These are phyloP conservation scores for Solenopsis fugax DNA, from an alignment of 1,140 invertebrate species.

Conservation along the genomic window DNA sequence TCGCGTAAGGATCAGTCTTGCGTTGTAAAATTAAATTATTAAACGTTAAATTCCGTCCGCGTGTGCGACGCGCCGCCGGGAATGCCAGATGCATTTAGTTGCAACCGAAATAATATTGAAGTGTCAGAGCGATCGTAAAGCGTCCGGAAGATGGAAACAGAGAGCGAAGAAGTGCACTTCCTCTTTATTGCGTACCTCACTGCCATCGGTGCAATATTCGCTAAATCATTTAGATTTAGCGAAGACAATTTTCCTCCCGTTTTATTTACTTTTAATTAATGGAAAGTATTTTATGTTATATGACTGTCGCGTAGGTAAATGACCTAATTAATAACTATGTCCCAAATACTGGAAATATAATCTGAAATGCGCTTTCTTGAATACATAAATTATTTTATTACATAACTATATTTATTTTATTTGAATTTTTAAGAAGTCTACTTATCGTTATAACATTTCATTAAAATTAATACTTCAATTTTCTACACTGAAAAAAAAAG, in stretches of 20 bases:
- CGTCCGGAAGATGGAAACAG: not conserved
- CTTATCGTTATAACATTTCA: no score
- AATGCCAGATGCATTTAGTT: not conserved
- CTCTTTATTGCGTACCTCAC: not conserved
- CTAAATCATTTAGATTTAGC: not conserved
- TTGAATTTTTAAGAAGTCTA: no score
- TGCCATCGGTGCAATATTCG: not conserved
- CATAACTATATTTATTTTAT: no score
- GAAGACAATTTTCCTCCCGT: not conserved
- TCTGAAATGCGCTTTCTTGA: no score
- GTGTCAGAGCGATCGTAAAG: not conserved
- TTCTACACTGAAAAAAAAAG: no score
- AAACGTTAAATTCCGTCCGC: not conserved
- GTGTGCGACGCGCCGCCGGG: not conserved
- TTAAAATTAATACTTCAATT: no score
- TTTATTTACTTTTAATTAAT: not conserved
- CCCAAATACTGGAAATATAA: no score
- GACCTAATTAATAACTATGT: no score
- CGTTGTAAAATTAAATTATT: constrained; percentile 1
- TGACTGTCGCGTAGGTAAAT: no score
- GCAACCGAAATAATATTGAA: not conserved
- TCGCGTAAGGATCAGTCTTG: not conserved
- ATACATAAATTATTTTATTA: no score
- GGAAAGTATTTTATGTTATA: not conserved
- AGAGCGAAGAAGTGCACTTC: not conserved